Base-by-base conservation (phyloP, 2,888 invertebrate genomes). In the Hipparchia sbordonii region DNA sequence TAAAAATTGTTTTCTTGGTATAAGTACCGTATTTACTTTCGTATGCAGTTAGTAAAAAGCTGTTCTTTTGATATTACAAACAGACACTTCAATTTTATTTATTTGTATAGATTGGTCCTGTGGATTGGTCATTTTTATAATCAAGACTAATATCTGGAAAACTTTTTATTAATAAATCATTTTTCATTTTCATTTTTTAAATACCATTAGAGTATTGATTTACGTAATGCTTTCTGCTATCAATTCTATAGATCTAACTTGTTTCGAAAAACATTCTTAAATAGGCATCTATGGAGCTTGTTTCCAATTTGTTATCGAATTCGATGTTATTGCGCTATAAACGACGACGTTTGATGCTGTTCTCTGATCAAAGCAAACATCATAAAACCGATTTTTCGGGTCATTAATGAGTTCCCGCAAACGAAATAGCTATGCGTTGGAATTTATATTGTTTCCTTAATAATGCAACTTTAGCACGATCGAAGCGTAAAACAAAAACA, bases 371-470 rank as follows among this genome's bases (percentile, higher is more conserved):
- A 87, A 87, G 88, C 86, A 89, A 91, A 91, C 88, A 88, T 87
- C 88, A 89, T 91, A 90, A 90, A 90, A 89, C 88, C 87, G 87
- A 89, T 89, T 90, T 86, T 82, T 85, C 84, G 87, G 85, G 86
- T 87, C 89, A 89, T 89, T 90, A 89, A 87, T 84, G 86, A 87
- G 82, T 86, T 85, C 82, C 85, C 85, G 84, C 86, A 87, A 85
- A 84, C 87, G 85, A 83, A 86, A 88, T 89, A 84, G 83, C 84
- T 79, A 81, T 81, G 81, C 83, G 83, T 82, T 85, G 77, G 82
- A 87, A 84, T 88, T 84, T 88, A 85, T 86, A 81, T 79, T 78
- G 76, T 78, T 77, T 76, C 62, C 54, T 62, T 71, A 74, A 72
- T 73, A 75, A 71, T 72, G 60, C 67, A 77, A 74, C 23, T 66